phyloP scores from a whole-genome alignment of 2,113 vertebrate genomes.

The Mesocricetus auratus region DNA sequence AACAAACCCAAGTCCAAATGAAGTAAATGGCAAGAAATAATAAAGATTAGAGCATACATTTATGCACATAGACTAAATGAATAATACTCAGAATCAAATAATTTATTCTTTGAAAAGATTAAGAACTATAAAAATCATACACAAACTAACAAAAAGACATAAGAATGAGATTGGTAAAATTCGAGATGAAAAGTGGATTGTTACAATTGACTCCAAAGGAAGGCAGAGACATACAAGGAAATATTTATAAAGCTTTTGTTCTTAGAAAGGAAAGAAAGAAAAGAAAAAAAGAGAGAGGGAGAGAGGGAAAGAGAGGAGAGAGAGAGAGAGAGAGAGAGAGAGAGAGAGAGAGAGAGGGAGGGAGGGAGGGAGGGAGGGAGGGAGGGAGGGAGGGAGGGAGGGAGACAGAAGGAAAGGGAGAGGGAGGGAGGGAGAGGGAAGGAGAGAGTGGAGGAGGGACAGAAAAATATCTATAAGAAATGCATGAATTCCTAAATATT shows the following conservation, averaged over 20 bases:
- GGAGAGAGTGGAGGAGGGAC: accelerated
- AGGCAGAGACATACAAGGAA: background rate
- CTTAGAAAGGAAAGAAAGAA: background rate
- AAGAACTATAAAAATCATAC: background rate
- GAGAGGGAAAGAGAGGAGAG: no score
- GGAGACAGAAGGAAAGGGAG: no score
- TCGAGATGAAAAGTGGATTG: background rate
- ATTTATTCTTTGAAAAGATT: background rate
- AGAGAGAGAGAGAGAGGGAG: background rate
- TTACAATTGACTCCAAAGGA: background rate
- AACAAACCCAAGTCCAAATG: background rate
- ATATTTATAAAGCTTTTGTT: background rate
- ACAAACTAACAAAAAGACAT: background rate
- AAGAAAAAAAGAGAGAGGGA: background rate
- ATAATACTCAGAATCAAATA: background rate
- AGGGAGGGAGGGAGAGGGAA: no score
- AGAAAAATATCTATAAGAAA: background rate
- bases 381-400: background rate
- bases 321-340: no score
- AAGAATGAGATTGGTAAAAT: background rate
- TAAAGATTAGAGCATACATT: background rate
- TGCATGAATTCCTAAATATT: background rate
- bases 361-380: background rate
- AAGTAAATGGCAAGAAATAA: background rate
- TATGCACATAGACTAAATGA: background rate